Base-by-base conservation (phyloP, 2,888 invertebrate genomes). In the Siphlonurus alternatus region DNA sequence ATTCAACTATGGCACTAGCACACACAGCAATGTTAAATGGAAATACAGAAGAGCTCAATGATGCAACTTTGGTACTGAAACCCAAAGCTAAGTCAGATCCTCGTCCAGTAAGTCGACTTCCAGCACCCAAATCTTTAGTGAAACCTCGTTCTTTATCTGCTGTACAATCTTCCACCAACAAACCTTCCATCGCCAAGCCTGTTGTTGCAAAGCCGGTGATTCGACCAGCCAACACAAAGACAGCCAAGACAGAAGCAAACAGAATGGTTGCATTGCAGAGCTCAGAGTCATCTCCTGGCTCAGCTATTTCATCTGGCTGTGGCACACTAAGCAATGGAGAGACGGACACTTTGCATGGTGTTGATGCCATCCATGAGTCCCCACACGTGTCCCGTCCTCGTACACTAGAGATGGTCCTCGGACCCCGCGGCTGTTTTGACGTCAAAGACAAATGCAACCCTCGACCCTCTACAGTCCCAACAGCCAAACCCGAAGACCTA, bases 321-420 rank as follows among this genome's bases (percentile, higher is more conserved):
- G 64, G 64, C 10, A 60, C 60, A 24, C 53, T 60, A 53, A 60
- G 60, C n/a, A n/a, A n/a, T n/a, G n/a, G 62, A 62, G 66, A 65
- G 63, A 67, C 59, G 61, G 64, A 64, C 61, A 64, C 64, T 1
- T 53, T 64, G 25, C 61, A 59, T 1, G 64, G 64, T n/a, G 64
- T 64, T 1, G 64, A 64, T 19, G 60, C 59, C 23, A 22, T 64
- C 2, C 56, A 53, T 22, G 19, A 60, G 2, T 60, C 64, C 5
- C 54, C 60, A 23, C 61, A 61, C 18, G 56, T 60, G 64, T 25
- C 61, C 15, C 51, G 64, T 23, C 61, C 64, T 22, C 79, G 89
- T 62, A 86, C 85, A 72, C 75, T 89, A 56, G 85, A 87, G 74
- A 85, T 89, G 82, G 82, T 87, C 51, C 83, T 88, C 76, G 81